phyloP scores from a whole-genome alignment of 2,797 vertebrate genomes.

The Dermochelys coriacea region DNA sequence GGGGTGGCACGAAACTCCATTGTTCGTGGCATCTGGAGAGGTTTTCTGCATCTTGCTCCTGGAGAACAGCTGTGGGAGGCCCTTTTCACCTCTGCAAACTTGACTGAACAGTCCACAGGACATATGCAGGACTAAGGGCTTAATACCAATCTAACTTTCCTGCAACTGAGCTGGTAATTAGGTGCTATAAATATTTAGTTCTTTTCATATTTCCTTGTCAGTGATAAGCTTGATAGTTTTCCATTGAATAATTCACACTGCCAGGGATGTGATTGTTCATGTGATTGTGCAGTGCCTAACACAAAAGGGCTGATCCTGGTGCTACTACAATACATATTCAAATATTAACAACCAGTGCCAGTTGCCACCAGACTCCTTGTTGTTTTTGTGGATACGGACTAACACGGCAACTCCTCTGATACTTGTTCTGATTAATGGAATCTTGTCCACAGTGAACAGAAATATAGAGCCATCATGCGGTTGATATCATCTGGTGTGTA shows the following conservation, averaged over 20 bases:
- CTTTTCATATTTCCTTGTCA: background rate
- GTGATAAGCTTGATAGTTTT: background rate
- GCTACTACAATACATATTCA: background rate
- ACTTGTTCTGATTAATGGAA: too few species aligned
- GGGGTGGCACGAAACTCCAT: background rate
- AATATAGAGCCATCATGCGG: background rate
- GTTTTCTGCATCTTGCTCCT: background rate
- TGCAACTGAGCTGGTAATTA: background rate
- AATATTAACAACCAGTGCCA: rapidly evolving
- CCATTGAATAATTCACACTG: background rate
- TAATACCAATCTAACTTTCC: background rate
- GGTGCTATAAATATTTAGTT: rapidly evolving
- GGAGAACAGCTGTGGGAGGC: background rate
- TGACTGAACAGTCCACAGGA: background rate
- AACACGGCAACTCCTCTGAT: too few species aligned
- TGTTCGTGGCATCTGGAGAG: background rate
- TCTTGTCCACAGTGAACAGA: background rate
- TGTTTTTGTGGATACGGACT: too few species aligned
- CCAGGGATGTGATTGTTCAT: background rate
- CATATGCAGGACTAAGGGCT: background rate
- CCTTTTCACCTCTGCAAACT: background rate
- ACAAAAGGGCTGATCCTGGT: background rate
- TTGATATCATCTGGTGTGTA: rapidly evolving
- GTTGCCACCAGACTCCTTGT: too few species aligned
- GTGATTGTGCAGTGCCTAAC: background rate